Evolutionary conservation across 2,888 invertebrate species (phyloP), one percentile per base, ranked within the genome.

Genomic region (Orthonevra nobilis): DNA sequence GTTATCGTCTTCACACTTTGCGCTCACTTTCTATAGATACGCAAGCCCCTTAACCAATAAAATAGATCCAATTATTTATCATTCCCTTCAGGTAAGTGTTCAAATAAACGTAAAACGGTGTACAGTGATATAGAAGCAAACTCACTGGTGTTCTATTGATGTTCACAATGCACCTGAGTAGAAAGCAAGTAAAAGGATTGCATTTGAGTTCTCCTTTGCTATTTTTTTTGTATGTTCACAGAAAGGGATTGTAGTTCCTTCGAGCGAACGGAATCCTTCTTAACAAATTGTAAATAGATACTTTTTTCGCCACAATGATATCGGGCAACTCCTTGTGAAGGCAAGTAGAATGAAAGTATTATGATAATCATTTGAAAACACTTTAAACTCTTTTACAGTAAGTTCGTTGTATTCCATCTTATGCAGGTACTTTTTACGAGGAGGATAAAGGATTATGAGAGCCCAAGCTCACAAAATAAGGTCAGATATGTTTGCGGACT

Each of bases 251-350:
- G 58, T 32, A 32, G 9, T 19, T 17, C 15, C 12, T 23, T 0
- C 1, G 23, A 28, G 14, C 32, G 20, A 58, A 42, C 30, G 20
- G 32, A 19, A 42, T 30, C n/a, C 42, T 44, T 20, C 42, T 42
- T 58, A 58, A 32, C 42, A 58, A 58, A 44, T 20, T 58, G 58
- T 44, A 58, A 58, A 58, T 44, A 58, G 42, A 58, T 58, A 17
- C 14, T 9, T 23, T 44, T 32, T 14, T 19, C 15, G 58, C 12
- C 30, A 42, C 7, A 19, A 20, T 40, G n/a, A n/a, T n/a, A n/a
- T n/a, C 14, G 10, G 30, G 40, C 19, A 14, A 30, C 19, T 19
- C 14, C 20, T 19, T 19, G 19, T 44, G 32, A 23, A 15, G 14
- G 23, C n/a, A 10, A 32, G 10, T 10, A 10, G n/a, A 58, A 58